These are phyloP conservation scores for Catostomus latipinnis DNA, from an alignment of 2,797 vertebrate species.

Conservation along the genomic window DNA sequence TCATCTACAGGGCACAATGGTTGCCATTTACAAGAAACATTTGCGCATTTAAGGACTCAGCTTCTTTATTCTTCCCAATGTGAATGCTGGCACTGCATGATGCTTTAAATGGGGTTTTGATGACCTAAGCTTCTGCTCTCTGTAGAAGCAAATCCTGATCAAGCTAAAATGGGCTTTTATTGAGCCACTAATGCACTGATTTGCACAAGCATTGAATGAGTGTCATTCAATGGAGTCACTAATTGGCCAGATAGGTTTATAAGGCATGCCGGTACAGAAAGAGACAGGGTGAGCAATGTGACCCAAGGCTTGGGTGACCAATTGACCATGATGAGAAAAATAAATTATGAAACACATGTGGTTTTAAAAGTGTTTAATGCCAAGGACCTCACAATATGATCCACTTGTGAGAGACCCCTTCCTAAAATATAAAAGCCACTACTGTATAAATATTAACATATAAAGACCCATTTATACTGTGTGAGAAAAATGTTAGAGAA, in stretches of 20 bases:
- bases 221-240: constrained; percentile 78
- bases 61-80: constrained; percentile 40
- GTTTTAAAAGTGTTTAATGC: too few species aligned
- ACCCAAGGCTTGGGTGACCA: background rate
- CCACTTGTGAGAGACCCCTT: too few species aligned
- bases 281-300: constrained; percentile 50
- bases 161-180: constrained; percentile 75
- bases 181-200: constrained; percentile 78
- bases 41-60: constrained; percentile 44
- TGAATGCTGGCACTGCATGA: constrained; percentile 62
- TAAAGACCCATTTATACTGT: too few species aligned
- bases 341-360: too few species aligned
- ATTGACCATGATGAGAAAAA: too few species aligned
- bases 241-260: constrained; percentile 79
- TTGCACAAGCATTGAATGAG: constrained; percentile 69
- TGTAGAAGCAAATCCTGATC: constrained; percentile 66
- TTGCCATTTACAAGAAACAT: constrained; percentile 54
- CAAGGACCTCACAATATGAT: too few species aligned
- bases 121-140: constrained; percentile 73
- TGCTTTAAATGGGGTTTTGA: constrained; percentile 68
- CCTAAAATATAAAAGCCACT: too few species aligned
- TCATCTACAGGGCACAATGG: constrained; percentile 57
- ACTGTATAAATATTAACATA: too few species aligned
- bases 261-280: constrained; percentile 67
- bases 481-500: too few species aligned